Evolutionary conservation across 2,797 vertebrate species (phyloP).

Genomic region (Darevskia mixta): DNA sequence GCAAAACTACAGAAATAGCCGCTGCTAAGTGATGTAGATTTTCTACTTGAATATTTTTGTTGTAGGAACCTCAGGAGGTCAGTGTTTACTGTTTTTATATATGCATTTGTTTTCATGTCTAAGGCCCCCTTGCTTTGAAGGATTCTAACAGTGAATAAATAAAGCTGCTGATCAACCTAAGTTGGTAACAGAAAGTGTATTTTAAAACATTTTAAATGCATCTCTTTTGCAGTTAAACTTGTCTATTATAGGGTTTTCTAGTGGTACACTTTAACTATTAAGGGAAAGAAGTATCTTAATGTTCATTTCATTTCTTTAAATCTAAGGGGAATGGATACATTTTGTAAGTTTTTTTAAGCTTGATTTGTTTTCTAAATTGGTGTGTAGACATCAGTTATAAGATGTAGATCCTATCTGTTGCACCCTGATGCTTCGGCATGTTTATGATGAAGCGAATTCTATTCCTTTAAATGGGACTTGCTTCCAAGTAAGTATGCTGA

Average conservation of each 20-base stretch:
- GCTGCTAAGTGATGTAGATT: slow-evolving; percentile 94
- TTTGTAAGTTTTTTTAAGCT: slow-evolving; percentile 74
- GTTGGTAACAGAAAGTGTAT: slow-evolving; percentile 85
- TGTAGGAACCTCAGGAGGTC: slow-evolving; percentile 97
- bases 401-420: slow-evolving; percentile 6
- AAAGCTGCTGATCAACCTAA: slow-evolving; percentile 85
- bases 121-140: slow-evolving; percentile 84
- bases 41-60: slow-evolving; percentile 99
- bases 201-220: slow-evolving; percentile 73
- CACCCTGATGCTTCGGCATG: neutral
- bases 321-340: slow-evolving; percentile 70
- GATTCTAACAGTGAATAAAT: slow-evolving; percentile 84
- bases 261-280: slow-evolving; percentile 68
- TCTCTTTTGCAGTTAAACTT: slow-evolving; percentile 76
- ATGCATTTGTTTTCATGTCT: slow-evolving; percentile 86
- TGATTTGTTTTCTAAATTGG: slow-evolving; percentile 76
- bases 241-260: slow-evolving; percentile 61
- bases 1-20: slow-evolving; percentile 91
- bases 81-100: slow-evolving; percentile 93
- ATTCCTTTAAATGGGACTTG: slow-evolving; percentile 2
- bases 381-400: slow-evolving; percentile 77
- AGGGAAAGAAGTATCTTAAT: slow-evolving; percentile 64
- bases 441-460: slow-evolving; percentile 5
- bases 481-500: slow-evolving; percentile 19
- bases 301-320: slow-evolving; percentile 71